Percentiles rank a stretch among this genome's conserved stretches.
Evolutionary conservation across 2,797 vertebrate species (phyloP).

Genomic region (Phoeniculus purpureus): DNA sequence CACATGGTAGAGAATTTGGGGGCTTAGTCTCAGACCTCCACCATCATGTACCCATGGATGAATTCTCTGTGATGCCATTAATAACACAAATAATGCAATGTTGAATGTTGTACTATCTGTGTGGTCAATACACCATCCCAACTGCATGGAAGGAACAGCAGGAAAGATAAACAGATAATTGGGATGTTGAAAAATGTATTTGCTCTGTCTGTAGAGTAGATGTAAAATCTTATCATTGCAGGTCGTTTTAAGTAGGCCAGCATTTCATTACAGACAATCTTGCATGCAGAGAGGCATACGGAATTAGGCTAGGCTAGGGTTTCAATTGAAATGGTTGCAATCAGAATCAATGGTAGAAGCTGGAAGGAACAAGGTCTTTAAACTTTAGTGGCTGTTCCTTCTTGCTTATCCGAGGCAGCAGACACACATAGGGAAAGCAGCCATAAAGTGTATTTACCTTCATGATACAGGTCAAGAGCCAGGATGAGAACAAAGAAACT

Average conservation of each 20-base stretch:
- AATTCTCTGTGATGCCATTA: neutral
- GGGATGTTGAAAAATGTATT: neutral
- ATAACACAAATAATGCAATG: neutral
- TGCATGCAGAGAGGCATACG: neutral
- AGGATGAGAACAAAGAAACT: slow-evolving; percentile 33
- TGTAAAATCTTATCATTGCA: neutral
- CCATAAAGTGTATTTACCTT: neutral
- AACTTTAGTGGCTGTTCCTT: neutral
- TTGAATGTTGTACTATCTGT: neutral
- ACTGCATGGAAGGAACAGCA: neutral
- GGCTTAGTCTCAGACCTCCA: neutral
- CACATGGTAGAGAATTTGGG: neutral
- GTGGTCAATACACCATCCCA: neutral
- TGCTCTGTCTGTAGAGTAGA: neutral
- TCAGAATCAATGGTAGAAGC: too few species aligned
- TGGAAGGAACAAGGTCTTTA: neutral
- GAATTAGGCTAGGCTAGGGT: neutral
- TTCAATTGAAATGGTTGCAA: neutral
- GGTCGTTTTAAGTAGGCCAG: neutral
- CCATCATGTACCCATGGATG: neutral
- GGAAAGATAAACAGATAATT: neutral
- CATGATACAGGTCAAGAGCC: neutral
- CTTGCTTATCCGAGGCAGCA: neutral
- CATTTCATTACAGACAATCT: neutral
- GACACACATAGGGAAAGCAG: neutral